Evolutionary conservation across 2,888 invertebrate genomes (phyloP).

Genomic region (Pseudoips prasinana): DNA sequence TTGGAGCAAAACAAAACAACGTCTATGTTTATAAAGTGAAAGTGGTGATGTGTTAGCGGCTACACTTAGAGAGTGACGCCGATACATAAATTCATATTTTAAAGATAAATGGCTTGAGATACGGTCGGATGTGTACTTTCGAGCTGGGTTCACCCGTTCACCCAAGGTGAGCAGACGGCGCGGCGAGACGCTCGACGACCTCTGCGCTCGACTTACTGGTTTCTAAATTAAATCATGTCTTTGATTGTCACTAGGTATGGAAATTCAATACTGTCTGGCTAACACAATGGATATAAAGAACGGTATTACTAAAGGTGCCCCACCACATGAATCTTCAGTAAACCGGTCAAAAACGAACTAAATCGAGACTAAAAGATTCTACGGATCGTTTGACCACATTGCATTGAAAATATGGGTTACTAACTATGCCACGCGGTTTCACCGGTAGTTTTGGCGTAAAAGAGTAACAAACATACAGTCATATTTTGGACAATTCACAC

Average conservation of each 20-base stretch:
- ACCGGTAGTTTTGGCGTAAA: too few relatives aligned
- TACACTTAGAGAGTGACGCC: constrained; percentile 33
- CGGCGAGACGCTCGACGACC: constrained; percentile 62
- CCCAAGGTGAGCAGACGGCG: constrained; percentile 75
- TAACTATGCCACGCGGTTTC: too few relatives aligned
- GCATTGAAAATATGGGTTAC: too few relatives aligned
- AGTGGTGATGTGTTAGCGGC: constrained; percentile 38
- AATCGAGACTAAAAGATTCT: constrained; percentile 2
- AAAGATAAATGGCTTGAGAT: constrained; percentile 46
- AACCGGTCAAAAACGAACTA: constrained; percentile 16
- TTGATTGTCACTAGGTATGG: constrained; percentile 49
- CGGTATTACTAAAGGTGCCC: constrained; percentile 15
- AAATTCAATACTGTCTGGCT: constrained; percentile 67
- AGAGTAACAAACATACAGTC: too few relatives aligned
- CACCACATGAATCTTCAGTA: constrained; percentile 15
- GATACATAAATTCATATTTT: constrained; percentile 37
- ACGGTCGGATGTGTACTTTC: constrained; percentile 51
- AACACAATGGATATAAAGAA: constrained; percentile 44
- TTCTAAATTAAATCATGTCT: constrained; percentile 66
- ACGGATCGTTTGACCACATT: too few relatives aligned
- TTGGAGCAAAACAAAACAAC: too few relatives aligned
- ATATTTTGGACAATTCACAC: too few relatives aligned
- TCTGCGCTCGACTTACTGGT: constrained; percentile 63
- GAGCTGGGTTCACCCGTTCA: constrained; percentile 45
- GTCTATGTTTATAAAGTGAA: constrained; percentile 47